Conservation (phyloP, 2,888 invertebrate genomes). For the Trichogramma dendrolimi region DNA sequence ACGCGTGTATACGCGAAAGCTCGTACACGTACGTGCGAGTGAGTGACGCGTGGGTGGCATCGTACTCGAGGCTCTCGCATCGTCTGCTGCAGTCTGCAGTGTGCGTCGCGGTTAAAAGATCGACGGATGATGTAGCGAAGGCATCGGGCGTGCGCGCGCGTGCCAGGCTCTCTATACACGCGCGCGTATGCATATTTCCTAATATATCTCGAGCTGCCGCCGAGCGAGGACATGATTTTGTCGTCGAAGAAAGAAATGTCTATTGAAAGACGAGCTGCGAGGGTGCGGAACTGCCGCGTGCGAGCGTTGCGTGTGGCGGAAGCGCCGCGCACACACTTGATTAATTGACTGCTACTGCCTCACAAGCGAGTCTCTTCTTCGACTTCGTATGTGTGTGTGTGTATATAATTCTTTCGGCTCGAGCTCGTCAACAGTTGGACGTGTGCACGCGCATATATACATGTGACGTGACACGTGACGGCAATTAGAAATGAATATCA, state of each 20-base stretch:
- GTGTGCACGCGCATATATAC: too few species aligned
- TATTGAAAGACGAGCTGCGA: background rate
- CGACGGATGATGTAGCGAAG: too few species aligned
- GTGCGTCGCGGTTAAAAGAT: slow-evolving; percentile 15
- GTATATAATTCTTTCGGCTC: too few species aligned
- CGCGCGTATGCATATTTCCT: too few species aligned
- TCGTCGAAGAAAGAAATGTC: too few species aligned
- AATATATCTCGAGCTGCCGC: too few species aligned
- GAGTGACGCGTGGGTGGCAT: background rate
- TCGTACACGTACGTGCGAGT: background rate
- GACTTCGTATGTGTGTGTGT: too few species aligned
- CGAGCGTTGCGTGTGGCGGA: background rate
- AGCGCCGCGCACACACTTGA: slow-evolving; percentile 11
- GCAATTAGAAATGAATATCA: too few species aligned
- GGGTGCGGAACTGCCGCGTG: background rate
- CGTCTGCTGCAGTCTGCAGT: background rate
- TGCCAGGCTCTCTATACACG: slow-evolving; percentile 1
- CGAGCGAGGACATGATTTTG: too few species aligned
- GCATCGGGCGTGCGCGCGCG: slow-evolving; percentile 1
- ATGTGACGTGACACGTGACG: too few species aligned
- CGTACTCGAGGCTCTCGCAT: background rate
- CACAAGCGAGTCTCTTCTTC: too few species aligned
- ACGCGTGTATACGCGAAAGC: background rate
- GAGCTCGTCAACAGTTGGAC: too few species aligned
- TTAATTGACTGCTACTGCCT: slow-evolving; percentile 18